A percentile compares a stretch with the other conserved stretches of the same genome.
These are phyloP conservation scores for Ptychochromis oligacanthus DNA, from an alignment of 2,113 vertebrate species.

Conservation along the genomic window DNA sequence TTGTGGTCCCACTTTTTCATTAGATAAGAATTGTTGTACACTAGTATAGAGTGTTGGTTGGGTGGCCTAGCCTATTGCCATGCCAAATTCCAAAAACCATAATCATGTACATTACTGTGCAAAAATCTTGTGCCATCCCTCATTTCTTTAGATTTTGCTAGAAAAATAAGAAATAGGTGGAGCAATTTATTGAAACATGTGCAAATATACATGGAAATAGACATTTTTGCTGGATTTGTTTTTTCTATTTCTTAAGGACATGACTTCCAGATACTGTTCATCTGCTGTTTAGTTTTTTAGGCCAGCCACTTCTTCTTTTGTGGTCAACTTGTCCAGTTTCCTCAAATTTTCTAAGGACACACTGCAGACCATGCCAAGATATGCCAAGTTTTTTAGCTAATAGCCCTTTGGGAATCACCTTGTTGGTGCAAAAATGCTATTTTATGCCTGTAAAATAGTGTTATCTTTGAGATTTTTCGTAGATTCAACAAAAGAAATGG, in stretches of 20 bases:
- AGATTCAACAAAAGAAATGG: neutral
- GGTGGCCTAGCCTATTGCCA: neutral
- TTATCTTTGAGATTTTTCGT: accelerated
- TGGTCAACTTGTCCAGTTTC: neutral
- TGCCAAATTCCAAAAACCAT: neutral
- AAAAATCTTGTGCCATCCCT: neutral
- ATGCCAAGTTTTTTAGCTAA: neutral
- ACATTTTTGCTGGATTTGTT: neutral
- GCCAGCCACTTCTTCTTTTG: neutral
- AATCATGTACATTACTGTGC: neutral
- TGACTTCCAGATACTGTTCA: neutral
- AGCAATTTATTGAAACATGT: no score
- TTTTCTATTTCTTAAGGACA: neutral
- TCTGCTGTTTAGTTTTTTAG: neutral
- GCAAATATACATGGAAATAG: no score
- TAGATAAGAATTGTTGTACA: neutral
- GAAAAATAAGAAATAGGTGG: no score
- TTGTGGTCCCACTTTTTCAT: neutral
- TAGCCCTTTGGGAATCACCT: neutral
- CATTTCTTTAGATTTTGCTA: no score
- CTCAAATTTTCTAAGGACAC: neutral
- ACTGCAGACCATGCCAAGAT: neutral
- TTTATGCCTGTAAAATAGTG: neutral
- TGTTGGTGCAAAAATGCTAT: neutral
- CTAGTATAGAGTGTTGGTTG: neutral